These are phyloP conservation scores for Diplodus sargus DNA, from an alignment of 2,797 vertebrate species.

Conservation along the genomic window DNA sequence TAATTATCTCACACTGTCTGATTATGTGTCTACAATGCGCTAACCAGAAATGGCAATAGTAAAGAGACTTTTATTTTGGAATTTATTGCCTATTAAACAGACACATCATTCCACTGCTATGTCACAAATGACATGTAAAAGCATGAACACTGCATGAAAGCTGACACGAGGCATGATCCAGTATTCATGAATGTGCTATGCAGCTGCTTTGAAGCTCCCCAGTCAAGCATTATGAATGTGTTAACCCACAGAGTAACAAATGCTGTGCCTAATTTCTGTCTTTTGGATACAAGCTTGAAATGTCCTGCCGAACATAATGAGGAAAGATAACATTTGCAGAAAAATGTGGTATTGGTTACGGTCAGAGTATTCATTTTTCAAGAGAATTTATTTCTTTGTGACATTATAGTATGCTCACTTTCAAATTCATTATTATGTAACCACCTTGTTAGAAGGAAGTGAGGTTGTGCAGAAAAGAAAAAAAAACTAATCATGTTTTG, in stretches of 20 bases:
- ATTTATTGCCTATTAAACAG: constrained; percentile 52
- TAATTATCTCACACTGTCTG: constrained; percentile 46
- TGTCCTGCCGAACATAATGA: constrained; percentile 65
- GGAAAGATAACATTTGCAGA: constrained; percentile 51
- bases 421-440: constrained; percentile 60
- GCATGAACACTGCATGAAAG: constrained; percentile 79
- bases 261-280: constrained; percentile 72
- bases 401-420: constrained; percentile 56
- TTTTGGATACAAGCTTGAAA: constrained; percentile 65
- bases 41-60: constrained; percentile 38
- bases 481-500: constrained; percentile 77
- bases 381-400: constrained; percentile 54
- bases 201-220: constrained; percentile 66
- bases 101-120: constrained; percentile 58
- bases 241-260: constrained; percentile 65
- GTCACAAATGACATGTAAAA: constrained; percentile 57
- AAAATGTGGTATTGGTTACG: constrained; percentile 46
- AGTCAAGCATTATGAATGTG: constrained; percentile 80
- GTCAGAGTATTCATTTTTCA: constrained; percentile 52
- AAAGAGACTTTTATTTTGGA: constrained; percentile 65
- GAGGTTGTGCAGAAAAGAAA: constrained; percentile 53
- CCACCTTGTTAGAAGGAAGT: constrained; percentile 59
- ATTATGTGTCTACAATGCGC: constrained; percentile 49
- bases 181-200: constrained; percentile 73
- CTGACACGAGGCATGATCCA: constrained; percentile 74